Evolutionary conservation across 2,797 vertebrate genomes (phyloP), one percentile per base, ranked within the genome.

Genomic region (Pseudochirops cupreus): DNA sequence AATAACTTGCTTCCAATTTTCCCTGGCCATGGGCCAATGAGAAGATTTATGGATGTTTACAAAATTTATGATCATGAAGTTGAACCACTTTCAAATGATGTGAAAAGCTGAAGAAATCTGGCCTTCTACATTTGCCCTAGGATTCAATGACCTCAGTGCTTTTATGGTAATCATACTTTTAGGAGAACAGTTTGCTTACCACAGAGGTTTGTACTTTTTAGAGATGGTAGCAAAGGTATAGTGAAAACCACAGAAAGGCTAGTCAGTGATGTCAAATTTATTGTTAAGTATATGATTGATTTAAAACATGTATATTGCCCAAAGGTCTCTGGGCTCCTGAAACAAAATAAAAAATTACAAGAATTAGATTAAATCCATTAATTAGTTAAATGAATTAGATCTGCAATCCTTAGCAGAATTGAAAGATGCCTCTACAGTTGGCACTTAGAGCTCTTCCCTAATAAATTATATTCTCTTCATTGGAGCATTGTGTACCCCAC

Each of bases 311-410:
- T 39, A 46, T 2, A 4, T 28, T 50, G 10, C 91, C 82, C 93
- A 54, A 31, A 28, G 21, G 29, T 87, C 57, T 90, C 89, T 52
- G 33, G 24, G 33, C 55, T 94, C 57, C 91, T 89, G 56, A 5
- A 57, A 53, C 31, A 82, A 95, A 94, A 93, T 89, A 10, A 92
- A 92, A 91, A 91, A 29, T 67, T 67, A 56, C 0, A 46, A 90
- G 21, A 94, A 90, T 92, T 94, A 94, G 62, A 54, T 59, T 82
- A 92, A 97, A 82, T 67, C 24, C 67, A 59, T 87, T 94, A 52
- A 95, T 94, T 93, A 96, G 91, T 92, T 91, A 91, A 53, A 82
- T 62, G 56, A 95, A 92, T 92, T 94, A 95, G 16, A 92, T 91
- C 93, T 56, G 92, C 82, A 92, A 5, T 96, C 52, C 18, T 95